phyloP scores from a whole-genome alignment of 2,113 vertebrate species.

The Oxygymnocypris stewartii region DNA sequence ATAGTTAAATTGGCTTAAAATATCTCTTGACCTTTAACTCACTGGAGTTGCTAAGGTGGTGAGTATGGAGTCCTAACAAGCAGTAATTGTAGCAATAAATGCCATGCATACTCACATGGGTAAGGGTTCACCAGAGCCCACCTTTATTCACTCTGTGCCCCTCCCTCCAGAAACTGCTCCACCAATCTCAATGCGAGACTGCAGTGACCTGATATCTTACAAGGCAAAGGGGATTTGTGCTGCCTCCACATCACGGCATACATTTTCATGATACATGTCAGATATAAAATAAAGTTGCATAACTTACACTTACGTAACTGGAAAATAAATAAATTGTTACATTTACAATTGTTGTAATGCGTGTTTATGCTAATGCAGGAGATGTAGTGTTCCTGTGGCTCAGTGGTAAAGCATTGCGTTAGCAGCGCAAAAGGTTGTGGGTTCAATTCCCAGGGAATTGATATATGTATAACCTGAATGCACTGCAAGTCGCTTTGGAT shows the following conservation, averaged over 20 bases:
- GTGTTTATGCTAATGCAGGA: conserved; percentile 44
- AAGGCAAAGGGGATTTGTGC: conserved; percentile 47
- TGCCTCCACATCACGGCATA: conserved; percentile 40
- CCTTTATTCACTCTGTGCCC: conserved; percentile 34
- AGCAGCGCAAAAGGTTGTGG: too few species aligned
- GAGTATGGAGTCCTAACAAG: conserved; percentile 8
- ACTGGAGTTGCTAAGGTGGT: neutral
- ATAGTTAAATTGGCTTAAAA: conserved; percentile 20
- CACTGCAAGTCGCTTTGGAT: too few species aligned
- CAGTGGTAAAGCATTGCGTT: too few species aligned
- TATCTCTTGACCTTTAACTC: neutral
- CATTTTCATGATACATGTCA: conserved; percentile 57
- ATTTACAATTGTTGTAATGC: conserved; percentile 49
- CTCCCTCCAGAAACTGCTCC: conserved; percentile 36
- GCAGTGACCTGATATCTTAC: conserved; percentile 51
- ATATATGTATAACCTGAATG: too few species aligned
- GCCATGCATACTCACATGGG: conserved; percentile 19
- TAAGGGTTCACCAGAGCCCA: conserved; percentile 32
- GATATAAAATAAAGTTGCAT: conserved; percentile 51
- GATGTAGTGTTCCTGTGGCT: neutral
- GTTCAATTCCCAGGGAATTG: too few species aligned
- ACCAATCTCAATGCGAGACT: conserved; percentile 47
- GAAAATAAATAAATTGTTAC: conserved; percentile 41
- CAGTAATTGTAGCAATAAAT: conserved; percentile 15
- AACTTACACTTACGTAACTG: conserved; percentile 62